Base-by-base conservation (phyloP, 1,140 invertebrate genomes). In the Mylabris phalerata region DNA sequence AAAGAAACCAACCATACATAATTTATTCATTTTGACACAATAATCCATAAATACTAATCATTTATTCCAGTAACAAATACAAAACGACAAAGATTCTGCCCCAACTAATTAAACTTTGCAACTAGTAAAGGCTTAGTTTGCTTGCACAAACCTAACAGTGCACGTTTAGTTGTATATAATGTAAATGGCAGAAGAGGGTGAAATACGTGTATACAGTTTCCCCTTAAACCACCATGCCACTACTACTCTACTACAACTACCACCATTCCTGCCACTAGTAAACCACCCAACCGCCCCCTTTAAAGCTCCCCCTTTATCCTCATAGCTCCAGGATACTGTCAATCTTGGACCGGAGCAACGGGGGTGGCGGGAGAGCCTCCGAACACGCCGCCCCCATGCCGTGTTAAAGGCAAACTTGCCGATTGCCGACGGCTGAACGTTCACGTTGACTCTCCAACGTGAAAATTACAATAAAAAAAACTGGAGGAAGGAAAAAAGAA, bases 41-140 rank as follows among this genome's bases (percentile, higher is more conserved):
- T 32, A 32, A 32, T 32, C 32, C 32, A 32, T 7, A 32, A 32
- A 32, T 4, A 32, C 32, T 32, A 32, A 32, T 32, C 32, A 7
- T 7, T 32, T 32, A 32, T 32, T 32, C 32, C 32, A 32, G 19
- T 19, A 19, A 32, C 32, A 32, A 32, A 32, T 32, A 32, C 7
- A 32, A 4, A 32, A 32, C 32, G 32, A 32, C 65, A 57, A 62
- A 64, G 60, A 60, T 58, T 62, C 55, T 60, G 57, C 62, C 60
- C 58, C 60, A 67, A 67, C 65, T 67, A 67, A 67, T 67, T 67
- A 67, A 67, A 67, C 62, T 67, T 67, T 64, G 61, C 61, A 67
- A 67, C 62, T 67, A 67, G 60, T 60, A 62, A 32, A 48, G 62
- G 65, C 65, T 67, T 67, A 67, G 60, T 55, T 44, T 54, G 60